Evolutionary conservation across 2,797 vertebrate genomes (phyloP), one percentile per base, ranked within the genome.

Genomic region (Coregonus sp.): DNA sequence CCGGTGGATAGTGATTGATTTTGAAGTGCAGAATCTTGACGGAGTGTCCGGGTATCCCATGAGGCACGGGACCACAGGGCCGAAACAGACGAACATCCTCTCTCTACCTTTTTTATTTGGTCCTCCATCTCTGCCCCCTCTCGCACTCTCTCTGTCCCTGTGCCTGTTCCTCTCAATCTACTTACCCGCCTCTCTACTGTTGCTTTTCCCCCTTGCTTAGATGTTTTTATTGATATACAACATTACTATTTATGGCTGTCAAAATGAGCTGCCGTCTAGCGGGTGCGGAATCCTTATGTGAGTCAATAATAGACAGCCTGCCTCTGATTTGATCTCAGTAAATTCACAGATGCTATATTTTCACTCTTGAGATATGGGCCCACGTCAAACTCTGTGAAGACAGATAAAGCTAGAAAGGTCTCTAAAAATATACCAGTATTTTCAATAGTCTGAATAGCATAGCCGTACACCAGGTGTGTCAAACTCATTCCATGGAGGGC

Each of bases 201-300:
- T 82, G 83, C 85, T 80, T 80, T 85, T 83, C 35, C 72, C 85
- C 73, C 82, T 70, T 75, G 83, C 83, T 84, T 77, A 82, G 85
- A 86, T 91, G 84, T 88, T 81, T 89, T 89, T 90, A 92, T 90
- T 93, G 88, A 94, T 91, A 94, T 91, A 87, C 91, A 91, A 90
- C 90, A 90, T 86, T 89, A 87, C 89, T 92, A 91, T 90, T 87
- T 91, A 93, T 91, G 89, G 87, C 87, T 76, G 82, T 83, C 85
- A 83, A 92, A 92, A 89, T 85, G 89, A 91, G 84, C 78, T 40
- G 54, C 85, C 37, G 25, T 86, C 86, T 88, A 87, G 78, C 75
- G 79, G 86, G 78, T 88, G 82, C 89, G 79, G 82, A 88, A 87
- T 85, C 82, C 88, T 90, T 89, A 91, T 91, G 81, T 91, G 86